Conservation (phyloP, 2,797 vertebrate genomes). For the Sebastes taczanowskii region DNA sequence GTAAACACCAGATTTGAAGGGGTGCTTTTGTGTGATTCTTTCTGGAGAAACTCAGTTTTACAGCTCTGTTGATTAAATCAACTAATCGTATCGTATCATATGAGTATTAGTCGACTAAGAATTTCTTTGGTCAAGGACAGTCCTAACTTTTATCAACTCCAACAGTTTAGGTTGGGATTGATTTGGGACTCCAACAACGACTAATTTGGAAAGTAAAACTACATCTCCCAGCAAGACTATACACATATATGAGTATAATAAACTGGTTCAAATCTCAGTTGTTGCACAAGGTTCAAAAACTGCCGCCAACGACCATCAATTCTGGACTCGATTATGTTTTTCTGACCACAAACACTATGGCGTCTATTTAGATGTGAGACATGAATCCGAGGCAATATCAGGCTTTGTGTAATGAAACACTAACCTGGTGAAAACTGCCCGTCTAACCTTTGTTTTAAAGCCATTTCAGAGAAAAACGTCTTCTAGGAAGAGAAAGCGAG, state of each 20-base stretch:
- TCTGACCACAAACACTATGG: not conserved
- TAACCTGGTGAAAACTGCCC: not conserved
- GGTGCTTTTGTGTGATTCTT: too few relatives aligned
- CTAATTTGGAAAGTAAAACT: not conserved
- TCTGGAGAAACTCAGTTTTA: too few relatives aligned
- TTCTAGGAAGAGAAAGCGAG: conserved; percentile 1
- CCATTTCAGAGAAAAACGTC: conserved; percentile 22
- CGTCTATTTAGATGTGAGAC: not conserved
- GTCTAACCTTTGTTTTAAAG: conserved; percentile 24
- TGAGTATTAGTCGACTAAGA: too few relatives aligned
- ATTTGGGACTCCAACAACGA: not conserved
- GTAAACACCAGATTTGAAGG: too few relatives aligned
- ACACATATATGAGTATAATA: too few relatives aligned
- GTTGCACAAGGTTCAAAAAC: not conserved
- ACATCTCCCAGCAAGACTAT: not conserved
- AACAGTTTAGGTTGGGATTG: not conserved
- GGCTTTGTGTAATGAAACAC: not conserved
- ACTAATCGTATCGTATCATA: too few relatives aligned
- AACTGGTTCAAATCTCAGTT: not conserved
- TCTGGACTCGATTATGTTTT: not conserved
- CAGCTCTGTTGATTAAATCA: too few relatives aligned
- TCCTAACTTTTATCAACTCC: not conserved
- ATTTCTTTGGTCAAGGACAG: too few relatives aligned
- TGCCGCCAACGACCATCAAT: not conserved
- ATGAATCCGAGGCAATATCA: too few relatives aligned